Base-by-base conservation (phyloP, 2,113 vertebrate species). In the Ardeotis arabs region DNA sequence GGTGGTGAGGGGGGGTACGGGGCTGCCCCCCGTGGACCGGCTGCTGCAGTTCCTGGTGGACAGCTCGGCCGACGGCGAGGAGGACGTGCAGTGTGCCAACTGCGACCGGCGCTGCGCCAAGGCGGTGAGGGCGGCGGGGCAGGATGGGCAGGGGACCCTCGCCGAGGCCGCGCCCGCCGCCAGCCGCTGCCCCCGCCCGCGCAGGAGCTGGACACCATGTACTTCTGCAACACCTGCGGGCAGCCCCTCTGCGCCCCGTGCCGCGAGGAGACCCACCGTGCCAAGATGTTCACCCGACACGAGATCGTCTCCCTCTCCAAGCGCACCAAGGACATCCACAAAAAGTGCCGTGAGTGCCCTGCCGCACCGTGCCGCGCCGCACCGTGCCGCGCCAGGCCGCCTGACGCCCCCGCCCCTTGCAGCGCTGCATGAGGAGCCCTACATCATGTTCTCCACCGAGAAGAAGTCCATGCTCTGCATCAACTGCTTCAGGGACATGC, bases 401-500 rank as follows among this genome's bases (percentile, higher is more conserved):
- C 49, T 1, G 1, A 76, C 7, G 1, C 4, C 49, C n/a, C n/a
- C 10, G 1, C 59, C 49, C 52, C 67, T 93, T 50, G 6, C 97
- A 99, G 99, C 98, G 7, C 98, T 99, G 69, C 99, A 99, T 0
- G 98, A 98, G n/a, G 99, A 99, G 95, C 98, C 99, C 84, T 99
- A 98, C 98, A 99, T 99, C 97, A 98, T 99, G 98, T 99, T 99
- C 97, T 99, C 99, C 58, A 99, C 99, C 0, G 98, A 99, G 96
- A 99, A 99, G 86, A 99, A 99, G 95, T 99, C 99, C 33, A 99
- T 99, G 99, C 98, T 99, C 44, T 99, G 99, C 94, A 99, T 99
- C 97, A 99, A 99, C 96, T 99, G 99, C 96, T 99, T 99, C 98
- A 98, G 99, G 94, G 99, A 99, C 97, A 99, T 99, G 99, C 99